Conservation (phyloP, 2,113 vertebrate species). For the Sinocyclocheilus anophthalmus region DNA sequence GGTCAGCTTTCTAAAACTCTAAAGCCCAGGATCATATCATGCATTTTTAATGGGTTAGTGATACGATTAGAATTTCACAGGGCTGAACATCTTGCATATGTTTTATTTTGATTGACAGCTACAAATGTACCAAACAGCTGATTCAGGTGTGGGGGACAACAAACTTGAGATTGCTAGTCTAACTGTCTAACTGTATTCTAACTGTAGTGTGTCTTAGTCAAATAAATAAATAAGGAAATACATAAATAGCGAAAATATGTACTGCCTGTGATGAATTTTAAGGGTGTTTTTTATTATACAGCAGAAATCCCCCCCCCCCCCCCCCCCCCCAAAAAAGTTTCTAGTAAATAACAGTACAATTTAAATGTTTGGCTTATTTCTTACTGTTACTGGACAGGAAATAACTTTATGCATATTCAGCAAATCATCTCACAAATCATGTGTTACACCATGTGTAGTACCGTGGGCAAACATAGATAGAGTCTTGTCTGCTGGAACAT, state of each 20-base stretch:
- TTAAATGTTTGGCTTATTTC: no score
- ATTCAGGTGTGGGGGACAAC: constrained; percentile 60
- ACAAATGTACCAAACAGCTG: constrained; percentile 69
- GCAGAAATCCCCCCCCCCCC: no score
- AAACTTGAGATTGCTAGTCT: neutral
- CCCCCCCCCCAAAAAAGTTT: no score
- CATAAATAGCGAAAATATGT: neutral
- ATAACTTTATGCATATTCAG: no score
- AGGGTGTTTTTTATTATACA: neutral
- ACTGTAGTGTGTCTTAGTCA: neutral
- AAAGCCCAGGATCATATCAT: constrained; percentile 64
- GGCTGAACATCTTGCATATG: constrained; percentile 66
- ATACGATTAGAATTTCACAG: constrained; percentile 64
- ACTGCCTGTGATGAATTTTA: neutral
- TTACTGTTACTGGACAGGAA: no score
- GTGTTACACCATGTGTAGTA: no score
- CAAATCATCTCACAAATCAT: no score
- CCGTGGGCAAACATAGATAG: no score
- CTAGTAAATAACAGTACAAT: no score
- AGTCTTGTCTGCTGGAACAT: no score
- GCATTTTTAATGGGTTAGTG: constrained; percentile 71
- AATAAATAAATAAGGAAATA: neutral
- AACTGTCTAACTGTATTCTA: neutral
- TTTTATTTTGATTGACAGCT: constrained; percentile 66
- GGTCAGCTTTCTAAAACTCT: constrained; percentile 57